phyloP scores from a whole-genome alignment of 2,797 vertebrate genomes.

The Pipistrellus kuhlii region DNA sequence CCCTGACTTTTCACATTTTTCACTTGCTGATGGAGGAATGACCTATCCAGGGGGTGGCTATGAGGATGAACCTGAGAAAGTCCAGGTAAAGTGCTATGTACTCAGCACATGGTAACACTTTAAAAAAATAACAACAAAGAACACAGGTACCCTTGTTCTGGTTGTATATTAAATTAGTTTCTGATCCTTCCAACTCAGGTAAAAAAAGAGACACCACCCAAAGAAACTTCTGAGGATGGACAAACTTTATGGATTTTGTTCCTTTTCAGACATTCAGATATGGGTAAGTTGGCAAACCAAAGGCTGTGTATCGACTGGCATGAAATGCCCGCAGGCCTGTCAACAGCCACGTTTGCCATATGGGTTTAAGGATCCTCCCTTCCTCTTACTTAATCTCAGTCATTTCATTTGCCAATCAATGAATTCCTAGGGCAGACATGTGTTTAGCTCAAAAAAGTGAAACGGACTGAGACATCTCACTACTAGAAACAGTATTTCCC shows the following conservation, averaged over 20 bases:
- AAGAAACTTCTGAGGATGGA: background rate
- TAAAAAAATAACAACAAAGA: background rate
- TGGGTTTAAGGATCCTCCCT: background rate
- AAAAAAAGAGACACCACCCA: background rate
- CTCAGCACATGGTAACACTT: background rate
- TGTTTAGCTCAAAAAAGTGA: background rate
- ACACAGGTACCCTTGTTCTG: background rate
- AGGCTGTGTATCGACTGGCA: background rate
- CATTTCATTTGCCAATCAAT: background rate
- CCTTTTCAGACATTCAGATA: conserved; percentile 11
- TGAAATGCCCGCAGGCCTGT: background rate
- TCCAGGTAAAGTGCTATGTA: background rate
- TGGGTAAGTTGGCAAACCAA: background rate
- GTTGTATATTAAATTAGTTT: background rate
- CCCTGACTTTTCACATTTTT: background rate
- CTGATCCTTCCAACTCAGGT: background rate
- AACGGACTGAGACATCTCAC: background rate
- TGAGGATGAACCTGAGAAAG: background rate
- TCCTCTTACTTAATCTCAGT: background rate
- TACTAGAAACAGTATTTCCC: background rate
- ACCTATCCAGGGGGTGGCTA: rapidly evolving
- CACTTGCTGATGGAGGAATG: background rate
- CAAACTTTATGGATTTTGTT: background rate
- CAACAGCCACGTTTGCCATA: conserved; percentile 29
- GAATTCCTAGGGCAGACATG: background rate